A percentile compares a stretch with the other conserved stretches of the same genome.
These are phyloP conservation scores for Clarias magur DNA, from an alignment of 2,113 vertebrate species.

Conservation along the genomic window DNA sequence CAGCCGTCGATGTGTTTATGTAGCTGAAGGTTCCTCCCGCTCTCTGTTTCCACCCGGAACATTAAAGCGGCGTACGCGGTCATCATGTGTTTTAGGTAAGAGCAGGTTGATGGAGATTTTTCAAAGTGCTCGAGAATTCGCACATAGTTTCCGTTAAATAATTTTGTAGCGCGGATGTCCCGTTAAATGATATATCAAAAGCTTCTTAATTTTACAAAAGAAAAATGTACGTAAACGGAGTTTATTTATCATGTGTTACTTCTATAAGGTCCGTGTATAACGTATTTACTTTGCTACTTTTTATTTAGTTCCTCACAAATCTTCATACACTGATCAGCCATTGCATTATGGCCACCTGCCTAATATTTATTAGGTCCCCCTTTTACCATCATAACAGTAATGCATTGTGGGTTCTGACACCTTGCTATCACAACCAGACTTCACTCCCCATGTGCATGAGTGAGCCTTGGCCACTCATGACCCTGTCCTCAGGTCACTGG, in stretches of 20 bases:
- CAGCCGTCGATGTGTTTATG: background rate
- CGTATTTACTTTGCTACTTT: background rate
- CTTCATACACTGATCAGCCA: too few species aligned
- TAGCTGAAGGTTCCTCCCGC: conserved; percentile 36
- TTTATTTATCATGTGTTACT: background rate
- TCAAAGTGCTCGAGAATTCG: background rate
- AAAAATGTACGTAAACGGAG: background rate
- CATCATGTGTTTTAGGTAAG: conserved; percentile 43
- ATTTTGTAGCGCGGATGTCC: too few species aligned
- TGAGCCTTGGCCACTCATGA: too few species aligned
- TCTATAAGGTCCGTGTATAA: background rate
- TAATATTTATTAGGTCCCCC: too few species aligned
- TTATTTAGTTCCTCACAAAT: background rate
- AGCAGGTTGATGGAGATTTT: conserved; percentile 11
- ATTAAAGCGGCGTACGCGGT: conserved; percentile 53
- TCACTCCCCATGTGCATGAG: too few species aligned
- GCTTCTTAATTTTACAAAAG: background rate
- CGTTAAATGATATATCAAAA: background rate
- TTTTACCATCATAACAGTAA: too few species aligned
- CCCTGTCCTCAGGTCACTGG: too few species aligned
- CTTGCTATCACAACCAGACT: too few species aligned
- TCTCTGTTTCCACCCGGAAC: conserved; percentile 62
- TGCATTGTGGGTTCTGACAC: too few species aligned
- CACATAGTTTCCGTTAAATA: background rate
- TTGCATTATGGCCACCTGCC: too few species aligned